Evolutionary conservation across 2,113 vertebrate species (phyloP).

Genomic region (Aix galericulata): DNA sequence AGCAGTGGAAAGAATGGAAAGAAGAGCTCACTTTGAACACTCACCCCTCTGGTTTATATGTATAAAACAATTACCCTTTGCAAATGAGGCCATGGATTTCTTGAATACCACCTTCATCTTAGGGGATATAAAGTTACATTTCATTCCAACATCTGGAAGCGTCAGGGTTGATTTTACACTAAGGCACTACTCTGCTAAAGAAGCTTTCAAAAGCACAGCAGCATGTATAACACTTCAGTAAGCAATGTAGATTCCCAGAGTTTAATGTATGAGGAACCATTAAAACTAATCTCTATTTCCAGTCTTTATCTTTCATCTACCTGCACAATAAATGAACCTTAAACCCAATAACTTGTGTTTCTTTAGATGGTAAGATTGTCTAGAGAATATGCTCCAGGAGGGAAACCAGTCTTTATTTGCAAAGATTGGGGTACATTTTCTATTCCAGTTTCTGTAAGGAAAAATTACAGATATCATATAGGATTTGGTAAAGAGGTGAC

Average conservation of each 20-base stretch:
- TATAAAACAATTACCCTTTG: background rate
- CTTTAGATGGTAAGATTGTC: background rate
- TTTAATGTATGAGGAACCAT: background rate
- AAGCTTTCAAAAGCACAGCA: background rate
- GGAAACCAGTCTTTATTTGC: background rate
- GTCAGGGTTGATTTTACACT: background rate
- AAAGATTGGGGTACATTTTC: background rate
- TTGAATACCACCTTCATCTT: background rate
- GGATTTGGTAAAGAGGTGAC: background rate
- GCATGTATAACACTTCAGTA: background rate
- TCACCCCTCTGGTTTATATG: background rate
- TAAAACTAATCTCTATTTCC: background rate
- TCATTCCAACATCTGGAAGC: background rate
- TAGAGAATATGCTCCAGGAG: background rate
- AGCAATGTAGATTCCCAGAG: background rate
- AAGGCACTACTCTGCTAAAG: background rate
- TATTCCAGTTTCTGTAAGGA: background rate
- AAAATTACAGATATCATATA: background rate
- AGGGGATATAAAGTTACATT: background rate
- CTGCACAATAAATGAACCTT: background rate
- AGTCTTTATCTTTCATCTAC: background rate
- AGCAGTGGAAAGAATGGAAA: background rate
- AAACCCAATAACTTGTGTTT: background rate
- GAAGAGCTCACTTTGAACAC: background rate
- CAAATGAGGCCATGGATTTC: background rate